phyloP scores from a whole-genome alignment of 92 coral and sea anemone species.

The Epizoanthus scotinus region DNA sequence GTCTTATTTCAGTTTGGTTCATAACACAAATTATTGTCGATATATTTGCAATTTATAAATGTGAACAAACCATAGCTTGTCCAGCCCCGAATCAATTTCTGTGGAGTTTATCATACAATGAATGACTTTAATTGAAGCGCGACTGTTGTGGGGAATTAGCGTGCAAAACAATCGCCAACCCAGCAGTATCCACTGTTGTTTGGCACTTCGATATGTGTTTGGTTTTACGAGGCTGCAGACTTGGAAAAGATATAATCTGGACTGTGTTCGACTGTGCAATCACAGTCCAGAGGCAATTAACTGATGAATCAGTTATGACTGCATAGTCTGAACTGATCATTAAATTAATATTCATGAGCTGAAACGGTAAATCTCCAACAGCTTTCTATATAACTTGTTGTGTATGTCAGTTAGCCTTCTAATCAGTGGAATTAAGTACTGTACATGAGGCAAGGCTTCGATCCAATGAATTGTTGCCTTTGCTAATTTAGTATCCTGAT shows the following conservation, averaged over 20 bases:
- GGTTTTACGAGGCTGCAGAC: background rate
- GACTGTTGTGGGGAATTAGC: too few relatives aligned
- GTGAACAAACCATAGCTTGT: too few relatives aligned
- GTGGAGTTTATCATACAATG: too few relatives aligned
- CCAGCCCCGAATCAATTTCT: too few relatives aligned
- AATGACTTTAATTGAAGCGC: too few relatives aligned
- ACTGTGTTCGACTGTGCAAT: background rate
- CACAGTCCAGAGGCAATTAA: background rate
- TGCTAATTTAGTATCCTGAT: background rate
- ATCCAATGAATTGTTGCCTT: background rate
- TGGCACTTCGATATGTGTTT: too few relatives aligned
- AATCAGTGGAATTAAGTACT: background rate
- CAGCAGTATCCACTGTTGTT: too few relatives aligned
- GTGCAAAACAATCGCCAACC: too few relatives aligned
- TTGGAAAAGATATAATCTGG: slow-evolving; percentile 1
- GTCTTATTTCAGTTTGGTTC: too few relatives aligned
- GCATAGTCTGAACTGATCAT: background rate
- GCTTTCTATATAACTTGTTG: background rate
- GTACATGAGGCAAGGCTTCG: background rate
- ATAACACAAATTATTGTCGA: too few relatives aligned
- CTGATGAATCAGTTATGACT: background rate
- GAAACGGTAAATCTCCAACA: background rate
- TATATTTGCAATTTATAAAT: too few relatives aligned
- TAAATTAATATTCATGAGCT: background rate
- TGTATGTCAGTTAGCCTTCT: background rate